Conservation (phyloP, 2,113 vertebrate species). For the Neodon shergylaensis region DNA sequence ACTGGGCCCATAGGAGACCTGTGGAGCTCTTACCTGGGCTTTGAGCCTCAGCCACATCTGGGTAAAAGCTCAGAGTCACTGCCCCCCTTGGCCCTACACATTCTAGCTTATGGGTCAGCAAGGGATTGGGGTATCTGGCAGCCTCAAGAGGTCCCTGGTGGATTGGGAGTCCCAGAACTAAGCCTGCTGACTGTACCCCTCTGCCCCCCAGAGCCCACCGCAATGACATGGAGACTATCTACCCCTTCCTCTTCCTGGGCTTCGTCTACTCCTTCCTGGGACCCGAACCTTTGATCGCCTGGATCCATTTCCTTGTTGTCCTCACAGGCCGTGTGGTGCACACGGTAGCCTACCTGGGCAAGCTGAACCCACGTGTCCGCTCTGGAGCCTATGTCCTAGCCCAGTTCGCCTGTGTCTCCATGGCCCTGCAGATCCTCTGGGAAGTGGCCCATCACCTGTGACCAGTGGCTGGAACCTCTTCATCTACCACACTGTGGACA, state of each 20-base stretch:
- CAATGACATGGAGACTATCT: constrained; percentile 97
- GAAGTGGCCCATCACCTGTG: constrained; percentile 84
- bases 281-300: constrained; percentile 88
- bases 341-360: constrained; percentile 91
- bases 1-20: not conserved
- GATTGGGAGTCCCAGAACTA: not conserved
- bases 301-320: constrained; percentile 93
- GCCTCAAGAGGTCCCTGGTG: not conserved
- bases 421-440: constrained; percentile 93
- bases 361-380: constrained; percentile 89
- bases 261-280: constrained; percentile 92
- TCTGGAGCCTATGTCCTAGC: constrained; percentile 91
- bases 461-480: not conserved
- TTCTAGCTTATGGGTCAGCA: not conserved
- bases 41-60: not conserved
- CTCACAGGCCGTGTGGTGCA: constrained; percentile 89
- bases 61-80: not conserved
- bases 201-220: constrained; percentile 89
- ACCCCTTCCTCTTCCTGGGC: constrained; percentile 96
- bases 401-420: constrained; percentile 94
- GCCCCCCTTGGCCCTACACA: not conserved
- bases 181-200: not conserved
- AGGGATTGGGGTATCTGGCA: not conserved
- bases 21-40: too few species aligned
- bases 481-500: rapidly evolving